These are phyloP conservation scores for Therioaphis trifolii DNA, from an alignment of 2,888 invertebrate species.

Conservation along the genomic window DNA sequence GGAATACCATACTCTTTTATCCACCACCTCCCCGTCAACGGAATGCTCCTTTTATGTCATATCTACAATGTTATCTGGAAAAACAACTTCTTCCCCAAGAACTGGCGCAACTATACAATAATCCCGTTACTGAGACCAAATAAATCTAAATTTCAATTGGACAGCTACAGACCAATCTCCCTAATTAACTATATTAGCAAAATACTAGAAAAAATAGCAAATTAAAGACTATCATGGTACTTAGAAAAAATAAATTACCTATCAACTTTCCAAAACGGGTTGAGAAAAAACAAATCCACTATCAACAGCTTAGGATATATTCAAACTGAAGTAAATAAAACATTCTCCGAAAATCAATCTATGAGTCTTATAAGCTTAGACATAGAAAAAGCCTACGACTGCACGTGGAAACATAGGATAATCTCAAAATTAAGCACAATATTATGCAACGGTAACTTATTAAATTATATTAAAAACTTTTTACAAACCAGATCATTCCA, in stretches of 20 bases:
- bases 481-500: no score
- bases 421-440: slow-evolving; percentile 10
- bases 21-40: not conserved
- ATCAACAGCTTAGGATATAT: not conserved
- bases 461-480: not conserved
- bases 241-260: not conserved
- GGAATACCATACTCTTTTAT: not conserved
- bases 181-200: not conserved
- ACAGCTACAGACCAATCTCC: not conserved
- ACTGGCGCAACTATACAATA: no score
- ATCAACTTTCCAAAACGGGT: not conserved
- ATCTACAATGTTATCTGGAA: no score
- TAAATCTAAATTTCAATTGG: not conserved
- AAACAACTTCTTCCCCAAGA: no score
- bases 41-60: no score
- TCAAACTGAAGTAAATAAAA: no score
- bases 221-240: not conserved
- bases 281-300: not conserved
- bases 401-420: not conserved
- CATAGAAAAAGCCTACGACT: not conserved
- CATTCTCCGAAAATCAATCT: slow-evolving; percentile 1
- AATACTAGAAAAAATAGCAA: slow-evolving; percentile 11
- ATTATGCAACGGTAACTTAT: not conserved
- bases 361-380: not conserved
- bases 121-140: not conserved